phyloP scores from a whole-genome alignment of 2,113 vertebrate species.

The Probosciger aterrimus region DNA sequence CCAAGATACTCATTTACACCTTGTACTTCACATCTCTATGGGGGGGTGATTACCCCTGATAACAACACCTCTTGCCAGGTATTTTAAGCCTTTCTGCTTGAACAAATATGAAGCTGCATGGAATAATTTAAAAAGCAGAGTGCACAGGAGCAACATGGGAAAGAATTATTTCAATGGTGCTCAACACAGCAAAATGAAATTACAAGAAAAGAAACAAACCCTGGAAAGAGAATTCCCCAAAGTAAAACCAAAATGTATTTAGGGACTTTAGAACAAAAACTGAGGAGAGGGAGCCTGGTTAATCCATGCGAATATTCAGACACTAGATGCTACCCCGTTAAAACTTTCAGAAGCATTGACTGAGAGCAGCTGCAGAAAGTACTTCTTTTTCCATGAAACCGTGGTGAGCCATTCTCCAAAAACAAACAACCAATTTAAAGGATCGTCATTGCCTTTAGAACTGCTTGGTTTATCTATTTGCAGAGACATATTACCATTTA shows the following conservation, averaged over 20 bases:
- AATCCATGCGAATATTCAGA: neutral
- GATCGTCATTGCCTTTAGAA: neutral
- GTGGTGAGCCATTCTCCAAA: neutral
- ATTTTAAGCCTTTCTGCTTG: conserved; percentile 31
- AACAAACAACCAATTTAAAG: neutral
- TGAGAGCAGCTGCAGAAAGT: neutral
- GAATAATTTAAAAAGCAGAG: conserved; percentile 27
- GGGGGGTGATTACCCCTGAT: conserved; percentile 72
- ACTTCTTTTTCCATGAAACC: conserved; percentile 13
- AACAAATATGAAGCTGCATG: conserved; percentile 20
- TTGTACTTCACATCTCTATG: neutral
- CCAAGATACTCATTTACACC: neutral
- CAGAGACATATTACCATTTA: conserved; percentile 19
- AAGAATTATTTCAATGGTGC: conserved; percentile 19
- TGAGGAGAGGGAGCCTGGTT: fast-evolving
- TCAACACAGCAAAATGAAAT: neutral
- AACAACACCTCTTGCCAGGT: neutral
- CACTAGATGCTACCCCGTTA: neutral
- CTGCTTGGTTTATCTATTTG: neutral
- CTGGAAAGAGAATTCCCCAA: neutral
- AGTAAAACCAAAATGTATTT: neutral
- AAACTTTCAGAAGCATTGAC: neutral
- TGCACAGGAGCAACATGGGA: conserved; percentile 11
- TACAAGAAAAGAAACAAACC: neutral
- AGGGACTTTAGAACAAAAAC: neutral